A percentile compares a stretch with the other conserved stretches of the same genome.
Conservation (phyloP, 2,797 vertebrate species). For the Hemitrygon akajei region DNA sequence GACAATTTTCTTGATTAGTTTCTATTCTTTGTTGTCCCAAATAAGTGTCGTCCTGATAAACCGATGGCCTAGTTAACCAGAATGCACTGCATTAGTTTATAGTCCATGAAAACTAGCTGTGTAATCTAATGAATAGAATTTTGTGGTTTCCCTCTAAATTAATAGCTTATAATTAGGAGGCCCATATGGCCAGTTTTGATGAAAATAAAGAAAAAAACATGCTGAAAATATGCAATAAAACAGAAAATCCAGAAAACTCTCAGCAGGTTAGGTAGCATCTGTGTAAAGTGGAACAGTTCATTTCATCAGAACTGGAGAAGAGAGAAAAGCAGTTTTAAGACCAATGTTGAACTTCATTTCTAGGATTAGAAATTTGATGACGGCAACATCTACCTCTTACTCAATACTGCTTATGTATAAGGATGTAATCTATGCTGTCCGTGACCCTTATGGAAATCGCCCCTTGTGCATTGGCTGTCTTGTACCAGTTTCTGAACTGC, state of each 20-base stretch:
- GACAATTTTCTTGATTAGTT: no score
- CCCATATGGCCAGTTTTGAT: not conserved
- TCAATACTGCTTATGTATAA: slow-evolving; percentile 89
- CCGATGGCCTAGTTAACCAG: no score
- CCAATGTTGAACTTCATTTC: not conserved
- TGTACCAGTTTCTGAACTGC: slow-evolving; percentile 78
- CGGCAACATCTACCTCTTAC: slow-evolving; percentile 86
- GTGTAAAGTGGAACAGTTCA: not conserved
- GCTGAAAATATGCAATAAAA: no score
- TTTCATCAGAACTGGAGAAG: not conserved
- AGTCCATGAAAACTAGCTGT: not conserved
- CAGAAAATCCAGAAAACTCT: no score
- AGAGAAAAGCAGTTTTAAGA: not conserved
- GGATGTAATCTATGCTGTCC: slow-evolving; percentile 87
- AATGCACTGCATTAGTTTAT: not conserved
- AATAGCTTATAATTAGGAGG: not conserved
- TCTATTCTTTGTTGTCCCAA: no score
- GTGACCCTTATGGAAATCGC: slow-evolving; percentile 93
- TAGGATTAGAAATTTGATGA: slow-evolving; percentile 95
- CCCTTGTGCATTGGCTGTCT: slow-evolving; percentile 86
- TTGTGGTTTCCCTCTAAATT: not conserved
- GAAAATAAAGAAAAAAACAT: not conserved
- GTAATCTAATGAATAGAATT: not conserved
- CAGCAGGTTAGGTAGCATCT: not conserved
- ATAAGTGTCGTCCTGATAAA: no score